A percentile compares a stretch with the other conserved stretches of the same genome.
Evolutionary conservation across 2,888 invertebrate genomes (phyloP).

Genomic region (Apodemia hepburni): DNA sequence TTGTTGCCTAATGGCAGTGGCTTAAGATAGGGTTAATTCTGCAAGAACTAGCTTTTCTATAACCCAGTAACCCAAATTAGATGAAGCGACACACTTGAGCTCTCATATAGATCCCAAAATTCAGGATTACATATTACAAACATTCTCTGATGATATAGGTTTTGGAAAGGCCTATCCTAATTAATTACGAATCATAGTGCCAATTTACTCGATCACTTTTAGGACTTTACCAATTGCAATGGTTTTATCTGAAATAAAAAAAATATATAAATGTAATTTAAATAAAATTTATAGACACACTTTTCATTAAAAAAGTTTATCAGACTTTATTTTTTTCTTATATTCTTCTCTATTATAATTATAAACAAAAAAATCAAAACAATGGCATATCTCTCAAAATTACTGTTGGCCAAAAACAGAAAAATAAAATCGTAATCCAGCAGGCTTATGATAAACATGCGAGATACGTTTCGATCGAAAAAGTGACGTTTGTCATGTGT

Average conservation of each 20-base stretch:
- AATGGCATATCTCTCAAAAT: no score
- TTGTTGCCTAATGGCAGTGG: conserved; percentile 42
- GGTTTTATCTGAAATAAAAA: conserved; percentile 69
- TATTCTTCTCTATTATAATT: no score
- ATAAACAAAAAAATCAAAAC: no score
- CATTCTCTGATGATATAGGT: conserved; percentile 69
- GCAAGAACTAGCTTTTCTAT: conserved; percentile 65
- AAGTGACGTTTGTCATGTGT: no score
- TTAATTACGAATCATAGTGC: conserved; percentile 74
- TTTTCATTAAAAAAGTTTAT: no score
- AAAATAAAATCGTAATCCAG: no score
- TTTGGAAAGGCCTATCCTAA: conserved; percentile 77
- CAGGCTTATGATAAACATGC: no score
- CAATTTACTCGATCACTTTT: conserved; percentile 93
- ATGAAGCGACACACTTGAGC: conserved; percentile 63
- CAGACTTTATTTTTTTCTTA: no score
- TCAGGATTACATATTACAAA: conserved; percentile 66
- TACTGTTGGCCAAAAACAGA: no score
- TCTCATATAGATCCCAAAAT: conserved; percentile 62
- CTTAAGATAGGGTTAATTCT: conserved; percentile 35
- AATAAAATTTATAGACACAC: neutral
- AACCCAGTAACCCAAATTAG: conserved; percentile 38
- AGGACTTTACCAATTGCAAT: conserved; percentile 99
- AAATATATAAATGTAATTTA: conserved; percentile 20
- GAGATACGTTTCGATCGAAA: no score